Evolutionary conservation across 2,888 invertebrate species (phyloP).

Genomic region (Caenorhabditis sp.): DNA sequence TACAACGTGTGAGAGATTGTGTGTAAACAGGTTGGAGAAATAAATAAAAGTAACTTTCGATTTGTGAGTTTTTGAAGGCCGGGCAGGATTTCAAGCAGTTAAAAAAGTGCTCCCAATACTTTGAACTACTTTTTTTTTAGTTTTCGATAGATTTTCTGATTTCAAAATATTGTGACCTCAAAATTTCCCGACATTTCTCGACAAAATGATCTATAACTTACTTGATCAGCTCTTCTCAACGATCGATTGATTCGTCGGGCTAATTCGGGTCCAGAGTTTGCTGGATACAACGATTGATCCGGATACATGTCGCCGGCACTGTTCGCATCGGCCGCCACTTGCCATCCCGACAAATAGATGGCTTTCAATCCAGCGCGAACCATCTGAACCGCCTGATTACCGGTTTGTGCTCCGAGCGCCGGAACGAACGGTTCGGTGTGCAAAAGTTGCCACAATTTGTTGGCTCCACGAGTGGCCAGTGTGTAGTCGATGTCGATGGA

Average conservation of each 20-base stretch:
- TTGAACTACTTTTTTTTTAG: too few relatives aligned
- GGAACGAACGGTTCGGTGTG: conserved; percentile 71
- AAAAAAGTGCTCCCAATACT: too few relatives aligned
- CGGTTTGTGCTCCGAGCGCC: conserved; percentile 71
- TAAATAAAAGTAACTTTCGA: not conserved
- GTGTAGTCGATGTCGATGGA: conserved; percentile 71
- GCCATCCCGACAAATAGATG: conserved; percentile 72
- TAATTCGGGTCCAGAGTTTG: conserved; percentile 71
- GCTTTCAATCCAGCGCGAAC: conserved; percentile 71
- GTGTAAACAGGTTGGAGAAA: not conserved
- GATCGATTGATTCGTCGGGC: conserved; percentile 70
- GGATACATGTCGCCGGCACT: conserved; percentile 71
- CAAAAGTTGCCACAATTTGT: conserved; percentile 71
- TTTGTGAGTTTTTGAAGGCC: too few relatives aligned
- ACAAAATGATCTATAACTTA: too few relatives aligned
- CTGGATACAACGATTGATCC: conserved; percentile 72
- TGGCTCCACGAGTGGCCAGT: conserved; percentile 70
- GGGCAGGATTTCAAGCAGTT: too few relatives aligned
- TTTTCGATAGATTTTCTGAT: too few relatives aligned
- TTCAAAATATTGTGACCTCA: too few relatives aligned
- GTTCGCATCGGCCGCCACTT: conserved; percentile 72
- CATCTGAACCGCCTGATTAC: conserved; percentile 72
- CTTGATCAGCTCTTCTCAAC: conserved; percentile 70
- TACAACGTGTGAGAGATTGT: not conserved
- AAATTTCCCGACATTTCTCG: too few relatives aligned